phyloP scores from a whole-genome alignment of 2,113 vertebrate genomes.

The Paradoxurus hermaphroditus region DNA sequence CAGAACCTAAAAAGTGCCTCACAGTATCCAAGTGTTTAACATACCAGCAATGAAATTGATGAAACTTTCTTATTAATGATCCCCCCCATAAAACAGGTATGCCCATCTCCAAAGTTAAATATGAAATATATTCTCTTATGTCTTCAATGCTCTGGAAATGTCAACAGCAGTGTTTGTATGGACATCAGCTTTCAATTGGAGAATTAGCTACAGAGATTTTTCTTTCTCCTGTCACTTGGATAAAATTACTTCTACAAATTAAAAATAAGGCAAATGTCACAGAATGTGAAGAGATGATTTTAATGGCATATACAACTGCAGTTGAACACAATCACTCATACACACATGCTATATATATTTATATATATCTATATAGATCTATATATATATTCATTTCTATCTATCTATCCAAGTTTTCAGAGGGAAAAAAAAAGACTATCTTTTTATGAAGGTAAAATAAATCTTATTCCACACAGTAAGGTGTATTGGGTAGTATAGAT shows the following conservation, averaged over 20 bases:
- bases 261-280: conserved; percentile 54
- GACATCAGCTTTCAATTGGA: not conserved
- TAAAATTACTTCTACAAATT: conserved; percentile 61
- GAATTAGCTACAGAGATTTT: conserved; percentile 43
- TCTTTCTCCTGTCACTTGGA: conserved; percentile 37
- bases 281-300: not conserved
- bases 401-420: not conserved
- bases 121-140: not conserved
- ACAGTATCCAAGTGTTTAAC: not conserved
- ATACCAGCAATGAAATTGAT: conserved; percentile 1
- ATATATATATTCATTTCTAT: too few species aligned
- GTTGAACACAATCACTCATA: not conserved
- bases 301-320: not conserved
- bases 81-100: not conserved
- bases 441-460: not conserved
- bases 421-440: not conserved
- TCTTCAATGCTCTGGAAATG: conserved; percentile 45
- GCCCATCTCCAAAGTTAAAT: conserved; percentile 30
- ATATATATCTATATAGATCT: too few species aligned
- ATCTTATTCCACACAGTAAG: not conserved
- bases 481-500: not conserved
- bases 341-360: not conserved
- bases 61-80: conserved; percentile 16
- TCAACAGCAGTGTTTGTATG: not conserved
- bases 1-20: not conserved